These are phyloP conservation scores for Oreochromis grahami DNA, from an alignment of 2,797 vertebrate species.

Conservation along the genomic window DNA sequence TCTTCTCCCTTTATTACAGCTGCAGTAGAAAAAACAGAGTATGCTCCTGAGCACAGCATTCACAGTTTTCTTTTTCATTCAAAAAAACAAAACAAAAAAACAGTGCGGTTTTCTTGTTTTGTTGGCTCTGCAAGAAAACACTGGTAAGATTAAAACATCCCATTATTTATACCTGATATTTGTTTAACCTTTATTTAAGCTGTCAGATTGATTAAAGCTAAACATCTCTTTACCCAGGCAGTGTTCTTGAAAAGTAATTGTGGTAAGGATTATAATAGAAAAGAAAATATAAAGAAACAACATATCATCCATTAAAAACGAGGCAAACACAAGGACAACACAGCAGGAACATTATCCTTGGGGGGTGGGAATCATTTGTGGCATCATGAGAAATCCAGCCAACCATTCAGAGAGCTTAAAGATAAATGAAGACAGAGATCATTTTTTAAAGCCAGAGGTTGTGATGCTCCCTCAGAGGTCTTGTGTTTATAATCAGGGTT, in stretches of 20 bases:
- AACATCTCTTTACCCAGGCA: not conserved
- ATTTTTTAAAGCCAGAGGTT: conserved; percentile 3
- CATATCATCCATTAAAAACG: conserved; percentile 14
- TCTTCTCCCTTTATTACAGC: conserved; percentile 17
- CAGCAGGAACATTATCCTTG: not conserved
- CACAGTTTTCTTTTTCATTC: conserved; percentile 26
- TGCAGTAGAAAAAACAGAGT: not conserved
- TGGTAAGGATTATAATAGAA: not conserved
- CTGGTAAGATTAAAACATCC: not conserved
- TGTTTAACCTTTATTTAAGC: not conserved
- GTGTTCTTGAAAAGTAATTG: not conserved
- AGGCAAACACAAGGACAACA: conserved; percentile 8
- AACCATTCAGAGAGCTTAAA: conserved; percentile 6
- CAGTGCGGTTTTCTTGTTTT: not conserved
- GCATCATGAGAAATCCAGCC: conserved; percentile 27
- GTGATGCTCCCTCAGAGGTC: conserved; percentile 30
- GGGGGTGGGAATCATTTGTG: conserved; percentile 11
- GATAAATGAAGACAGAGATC: conserved; percentile 34
- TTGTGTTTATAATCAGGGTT: conserved; percentile 8
- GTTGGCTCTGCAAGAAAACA: not conserved
- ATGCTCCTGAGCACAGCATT: not conserved
- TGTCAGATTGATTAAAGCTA: not conserved
- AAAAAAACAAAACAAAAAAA: fast-evolving
- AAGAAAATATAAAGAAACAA: not conserved
- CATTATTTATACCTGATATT: not conserved